Base-by-base conservation (phyloP, 2,888 invertebrate genomes). In the Napeogenes inachia region DNA sequence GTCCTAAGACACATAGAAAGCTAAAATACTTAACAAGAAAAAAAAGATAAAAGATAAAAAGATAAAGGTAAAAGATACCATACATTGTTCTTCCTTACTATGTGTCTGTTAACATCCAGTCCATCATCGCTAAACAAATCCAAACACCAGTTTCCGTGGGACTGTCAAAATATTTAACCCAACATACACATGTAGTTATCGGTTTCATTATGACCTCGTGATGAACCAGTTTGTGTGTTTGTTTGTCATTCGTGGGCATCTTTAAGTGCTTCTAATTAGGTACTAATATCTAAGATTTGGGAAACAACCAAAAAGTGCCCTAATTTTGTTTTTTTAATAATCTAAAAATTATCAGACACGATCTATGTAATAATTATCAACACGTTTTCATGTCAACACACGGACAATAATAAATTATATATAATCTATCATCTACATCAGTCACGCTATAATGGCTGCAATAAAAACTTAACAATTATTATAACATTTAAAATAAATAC, bases 361-460 rank as follows among this genome's bases (percentile, higher is more conserved):
- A 85, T 86, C 85, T 66, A 42, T 59, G 66, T 13, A 45, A 66
- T 83, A 85, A 87, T 84, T 74, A 86, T 88, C 85, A 83, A 81
- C 82, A 79, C 75, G 75, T 81, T 85, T 83, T 78, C 85, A 73
- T 83, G 87, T 87, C 88, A 86, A 86, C 87, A 79, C 59, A 53
- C 56, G 56, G 57, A 61, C 77, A 78, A 70, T 84, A 85, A 88
- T 83, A 85, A 88, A 89, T 84, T 88, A 88, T 86, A 87, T 64
- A 50, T 62, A 72, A 87, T 86, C 86, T 54, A 62, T 63, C 69
- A 88, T 88, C 88, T 84, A 80, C 78, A 80, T 73, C 77, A 60
- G 54, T 46, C 10, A 32, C 42, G 53, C 32, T 13, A 47, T 21
- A 8, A 2, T 47, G 47, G n/a, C n/a, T 5, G 13, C 3, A 8